Evolutionary conservation across 2,113 vertebrate species (phyloP), one percentile per base, ranked within the genome.

Genomic region (Silurus asotus): DNA sequence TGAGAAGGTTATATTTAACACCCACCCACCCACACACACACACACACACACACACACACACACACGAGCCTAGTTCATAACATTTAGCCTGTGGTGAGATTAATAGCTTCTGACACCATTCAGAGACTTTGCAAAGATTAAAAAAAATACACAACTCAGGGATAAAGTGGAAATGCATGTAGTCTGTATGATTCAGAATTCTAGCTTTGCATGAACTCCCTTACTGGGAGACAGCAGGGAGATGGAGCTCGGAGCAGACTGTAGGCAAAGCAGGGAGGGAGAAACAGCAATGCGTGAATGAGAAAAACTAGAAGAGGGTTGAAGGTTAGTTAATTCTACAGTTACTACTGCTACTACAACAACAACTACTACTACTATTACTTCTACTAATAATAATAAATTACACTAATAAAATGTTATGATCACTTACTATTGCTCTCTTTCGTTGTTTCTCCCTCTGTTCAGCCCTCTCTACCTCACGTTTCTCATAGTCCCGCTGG

Each of bases 381-480:
- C 9, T 13, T 7, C 49, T 76, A 74, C 4, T n/a, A 56, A 0
- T 25, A 48, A 13, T 64, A 49, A 19, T n/a, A 56, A n/a, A 23
- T 58, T 2, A 4, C 25, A 88, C 51, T 23, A 56, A 19, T 51
- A 88, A 17, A 76, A 51, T 7, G n/a, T 49, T 28, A 65, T 25
- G 65, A 88, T 85, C 84, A 94, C 97, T 98, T 96, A 99, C 98
- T 93, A 98, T 96, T 93, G 98, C 97, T 95, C 98, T 98, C 92
- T 98, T 96, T 88, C 93, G 95, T 90, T 98, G 97, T 86, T 94
- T 95, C 91, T 99, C 97, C 89, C 97, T 96, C 93, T 99, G 97
- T 92, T 96, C 97, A 89, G 96, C 96, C 94, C 96, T 94, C 91
- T 99, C 97, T 37, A 95, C 96, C 94, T 99, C 98, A 90, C 96